Base-by-base conservation (phyloP, 2,113 vertebrate genomes). In the Agapornis roseicollis region DNA sequence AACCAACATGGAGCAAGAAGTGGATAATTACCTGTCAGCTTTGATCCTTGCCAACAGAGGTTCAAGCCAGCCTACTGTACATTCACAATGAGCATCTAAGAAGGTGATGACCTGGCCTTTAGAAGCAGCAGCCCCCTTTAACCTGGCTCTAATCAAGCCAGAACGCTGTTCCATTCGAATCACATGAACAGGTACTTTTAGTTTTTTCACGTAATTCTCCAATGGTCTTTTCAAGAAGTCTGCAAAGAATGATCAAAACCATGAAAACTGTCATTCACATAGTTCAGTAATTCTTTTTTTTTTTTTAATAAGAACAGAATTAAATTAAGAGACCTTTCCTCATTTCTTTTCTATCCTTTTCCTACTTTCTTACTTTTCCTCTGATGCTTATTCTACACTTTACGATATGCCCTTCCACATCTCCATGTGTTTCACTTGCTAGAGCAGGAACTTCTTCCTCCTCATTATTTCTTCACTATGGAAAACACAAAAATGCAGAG, bases 61-160 rank as follows among this genome's bases (percentile, higher is more conserved):
- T 92, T 99, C 99, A 44, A 99, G 98, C 99, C 99, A 99, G 55
- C 99, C 99, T 88, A 98, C 98, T 55, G 99, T 99, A 96, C 99
- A 99, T 97, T 99, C 99, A 95, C 99, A 99, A 96, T 99, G 99
- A 91, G 99, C 99, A 80, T 99, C 99, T 96, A 99, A 97, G 96
- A 99, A 99, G 94, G 99, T 99, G 96, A 99, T 99, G 94, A 99
- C 99, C 97, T 99, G 99, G 94, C 99, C 99, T 76, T 99, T 99
- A 71, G 99, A 99, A 88, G 99, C 97, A 37, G 99, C 99, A 31
- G 99, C 99, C 52, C 99, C 99, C 97, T 99, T 99, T 91, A 99
- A 98, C 58, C 99, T 98, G 65, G 99, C 99, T 69, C 99, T 98
- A 89, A 99, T 99, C 85, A 99, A 97, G 80, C 99, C 99, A n/a